Base-by-base conservation (phyloP, 2,797 vertebrate genomes). In the Chlorospingus semifuscus region DNA sequence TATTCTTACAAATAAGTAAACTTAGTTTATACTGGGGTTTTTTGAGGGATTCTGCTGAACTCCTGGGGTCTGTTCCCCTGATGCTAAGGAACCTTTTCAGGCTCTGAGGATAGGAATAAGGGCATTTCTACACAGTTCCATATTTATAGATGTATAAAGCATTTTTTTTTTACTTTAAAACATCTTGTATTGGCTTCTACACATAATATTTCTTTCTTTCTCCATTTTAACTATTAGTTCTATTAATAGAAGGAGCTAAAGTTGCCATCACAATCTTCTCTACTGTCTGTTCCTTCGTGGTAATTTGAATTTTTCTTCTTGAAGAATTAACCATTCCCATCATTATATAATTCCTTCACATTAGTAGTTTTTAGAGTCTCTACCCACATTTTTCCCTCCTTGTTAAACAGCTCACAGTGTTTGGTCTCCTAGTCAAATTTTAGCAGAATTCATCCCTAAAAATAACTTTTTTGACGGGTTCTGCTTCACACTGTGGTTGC, bases 261-360 rank as follows among this genome's bases (percentile, higher is more conserved):
- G 47, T 84, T 95, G 47, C 41, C 64, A 59, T 89, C 56, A 47
- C 47, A 0, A 11, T 87, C 34, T 59, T 76, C 66, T 87, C 63
- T 36, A 24, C 60, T 87, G 34, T 74, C 60, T 82, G 34, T 84
- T 94, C 74, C 8, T 34, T 91, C 22, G 44, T 53, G 74, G 30
- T 70, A 93, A 84, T 79, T 84, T 87, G 47, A 77, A 52, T 87
- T 93, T 87, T 90, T 83, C 44, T 84, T 93, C n/a, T 55, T 82
- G n/a, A 11, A 70, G 70, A 85, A 89, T 94, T 89, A 92, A 30
- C n/a, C 12, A 34, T 77, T 82, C 16, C 30, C 22, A 46, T 86
- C 18, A 76, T 85, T 76, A 63, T 64, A 53, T 24, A 84, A 89
- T 84, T 89, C 41, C 42, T 78, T 87, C 44, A 41, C 36, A 66